Evolutionary conservation across 2,888 invertebrate species (phyloP), one percentile per base, ranked within the genome.

Genomic region (Eupithecia subfuscata): DNA sequence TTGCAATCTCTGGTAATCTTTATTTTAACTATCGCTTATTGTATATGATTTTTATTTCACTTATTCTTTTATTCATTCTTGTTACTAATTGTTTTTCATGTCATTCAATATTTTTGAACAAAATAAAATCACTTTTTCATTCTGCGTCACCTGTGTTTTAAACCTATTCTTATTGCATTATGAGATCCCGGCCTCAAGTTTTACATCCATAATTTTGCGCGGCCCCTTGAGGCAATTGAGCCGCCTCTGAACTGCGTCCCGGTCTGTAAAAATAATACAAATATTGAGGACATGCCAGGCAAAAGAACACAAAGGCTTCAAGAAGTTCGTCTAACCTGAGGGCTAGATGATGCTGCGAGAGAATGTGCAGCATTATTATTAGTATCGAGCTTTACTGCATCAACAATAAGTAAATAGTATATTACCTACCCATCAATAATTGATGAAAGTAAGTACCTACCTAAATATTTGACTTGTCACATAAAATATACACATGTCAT

Each of bases 191-290:
- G 94, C 92, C 87, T 95, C 95, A 74, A 94, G 87, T 87, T 93
- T 94, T 63, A 91, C 94, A 82, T 95, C 95, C 94, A 93, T 94
- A 79, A 95, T 91, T 87, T 94, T 94, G 79, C 93, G 93, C 79
- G 93, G 93, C 80, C 93, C 93, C 80, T 94, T 94, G 80, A 95
- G 92, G 87, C 93, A 93, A 79, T 93, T 93, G 80, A 99, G 96
- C 81, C 99, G 96, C 92, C 98, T 98, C 91, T 99, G 99, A 73
- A 99, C 99, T 72, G 99, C 98, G 88, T 98, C 98, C 94, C 99
- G 98, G 94, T 99, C 99, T 98, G 95, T 95, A 75, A 76, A 56
- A 22, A 22, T 56, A 56, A 56, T 56, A 56, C 9, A 56, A 56
- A 56, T 56, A 56, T 22, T 56, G 7, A 48, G 48, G 22, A 56